phyloP scores from a whole-genome alignment of 2,888 invertebrate genomes.

The Conistra vaccinii region DNA sequence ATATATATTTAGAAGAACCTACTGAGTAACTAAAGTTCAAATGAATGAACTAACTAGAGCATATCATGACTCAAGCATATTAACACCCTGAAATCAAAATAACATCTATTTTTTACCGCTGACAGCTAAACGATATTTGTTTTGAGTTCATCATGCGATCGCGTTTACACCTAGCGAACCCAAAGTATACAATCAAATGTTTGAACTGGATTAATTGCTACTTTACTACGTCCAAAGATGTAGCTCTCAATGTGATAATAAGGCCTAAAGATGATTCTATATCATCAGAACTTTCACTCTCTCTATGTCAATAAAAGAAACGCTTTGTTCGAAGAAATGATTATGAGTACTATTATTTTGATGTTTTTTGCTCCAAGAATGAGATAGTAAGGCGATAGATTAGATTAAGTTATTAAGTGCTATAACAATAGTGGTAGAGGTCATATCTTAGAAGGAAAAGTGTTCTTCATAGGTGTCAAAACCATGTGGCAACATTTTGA shows the following conservation, averaged over 20 bases:
- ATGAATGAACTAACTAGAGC: conserved; percentile 9
- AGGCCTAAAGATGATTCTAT: conserved; percentile 72
- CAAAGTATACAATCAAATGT: conserved; percentile 69
- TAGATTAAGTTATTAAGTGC: conserved; percentile 66
- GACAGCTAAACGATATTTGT: conserved; percentile 73
- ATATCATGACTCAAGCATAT: conserved; percentile 40
- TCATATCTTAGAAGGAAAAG: conserved; percentile 29
- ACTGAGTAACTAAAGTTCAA: neutral
- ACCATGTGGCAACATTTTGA: conserved; percentile 6
- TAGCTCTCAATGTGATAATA: conserved; percentile 77
- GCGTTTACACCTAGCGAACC: conserved; percentile 61
- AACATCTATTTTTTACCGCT: conserved; percentile 49
- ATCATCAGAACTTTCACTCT: conserved; percentile 78
- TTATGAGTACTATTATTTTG: conserved; percentile 51
- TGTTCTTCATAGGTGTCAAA: conserved; percentile 17
- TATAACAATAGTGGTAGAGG: conserved; percentile 45
- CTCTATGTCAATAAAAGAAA: conserved; percentile 72
- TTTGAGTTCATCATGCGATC: conserved; percentile 73
- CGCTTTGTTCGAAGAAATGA: conserved; percentile 63
- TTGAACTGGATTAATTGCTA: conserved; percentile 76
- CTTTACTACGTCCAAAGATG: conserved; percentile 66
- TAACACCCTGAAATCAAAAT: conserved; percentile 36
- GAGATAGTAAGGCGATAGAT: conserved; percentile 34
- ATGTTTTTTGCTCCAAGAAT: conserved; percentile 45
- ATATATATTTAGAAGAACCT: neutral